Base-by-base conservation (phyloP, 1,140 invertebrate species). In the Aphaenogaster rudis region DNA sequence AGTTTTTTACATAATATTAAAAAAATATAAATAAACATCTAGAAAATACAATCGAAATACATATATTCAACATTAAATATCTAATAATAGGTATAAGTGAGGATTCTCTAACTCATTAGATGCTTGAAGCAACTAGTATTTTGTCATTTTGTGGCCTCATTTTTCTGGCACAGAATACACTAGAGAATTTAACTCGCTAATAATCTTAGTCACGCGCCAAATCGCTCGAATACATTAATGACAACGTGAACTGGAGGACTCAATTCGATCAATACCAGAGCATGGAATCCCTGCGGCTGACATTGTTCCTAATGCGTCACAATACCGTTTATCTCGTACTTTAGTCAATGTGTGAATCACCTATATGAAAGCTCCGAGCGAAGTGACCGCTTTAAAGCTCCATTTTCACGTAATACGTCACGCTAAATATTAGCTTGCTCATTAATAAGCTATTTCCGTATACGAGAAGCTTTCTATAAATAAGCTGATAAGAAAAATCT, bases 171-270 rank as follows among this genome's bases (percentile, higher is more conserved):
- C 39, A 15, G 2, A 69, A 17, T 52, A 57, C 7, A 33, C 0
- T 39, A 33, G 15, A 71, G 66, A 45, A 33, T 71, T 71, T 57
- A 71, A 42, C 50, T 54, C 36, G 17, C 50, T 69, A 69, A 80
- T 80, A 67, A 81, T 71, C 79, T 81, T 81, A 81, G 79, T 81
- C n/a, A 69, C 36, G 50, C 64, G 64, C 63, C 50, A 81, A 81
- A 71, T 81, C 21, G 50, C 36, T 81, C 21, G 64, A 57, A 71
- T 71, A 69, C 63, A 15, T 71, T 81, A 71, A 71, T 71, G 52
- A 71, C 66, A 36, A 39, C 6, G 39, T 71, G 21, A 81, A 71
- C 17, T 57, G 66, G 36, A 21, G 50, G 33, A 42, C 33, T 81
- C 66, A 57, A 81, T 71, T 81, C 79, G 66, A 81, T 81, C 79